Evolutionary conservation across 2,113 vertebrate species (phyloP), one percentile per base, ranked within the genome.

Genomic region (Aviceda subcristata): DNA sequence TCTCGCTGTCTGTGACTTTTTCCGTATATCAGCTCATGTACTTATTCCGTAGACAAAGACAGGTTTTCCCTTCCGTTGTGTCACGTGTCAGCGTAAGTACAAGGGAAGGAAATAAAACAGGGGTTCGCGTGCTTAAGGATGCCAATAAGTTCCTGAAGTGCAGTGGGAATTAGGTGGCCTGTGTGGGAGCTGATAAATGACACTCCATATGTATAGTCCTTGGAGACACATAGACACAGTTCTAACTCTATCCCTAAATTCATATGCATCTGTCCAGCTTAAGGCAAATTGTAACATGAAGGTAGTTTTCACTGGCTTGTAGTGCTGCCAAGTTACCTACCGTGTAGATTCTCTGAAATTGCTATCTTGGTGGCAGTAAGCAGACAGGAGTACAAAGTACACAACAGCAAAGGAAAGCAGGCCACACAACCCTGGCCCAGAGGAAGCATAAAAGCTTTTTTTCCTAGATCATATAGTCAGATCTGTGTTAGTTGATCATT

Each of bases 371-470:
- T 92, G 71, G 57, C 50, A 79, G 50, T 76, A 79, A 94, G 74
- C 77, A 91, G 93, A 27, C 77, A 82, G 30, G 90, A 77, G 85
- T 86, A 45, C n/a, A 95, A 94, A 96, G 90, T 81, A 89, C 78
- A 80, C 84, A 92, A 32, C 86, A 94, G 95, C 88, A 96, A 75
- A 88, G 80, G 71, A 89, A 96, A 93, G 94, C 68, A 88, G 97
- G 88, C 93, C 60, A 34, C 30, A 36, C 63, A 95, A 84, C 91
- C 92, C 24, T 46, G 90, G 80, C 59, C 93, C 92, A 88, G 75
- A 97, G 97, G 89, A 93, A 94, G 76, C n/a, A 94, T 96, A 96
- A 98, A 97, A 97, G 89, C 59, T 53, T 93, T 96, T 86, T 90
- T 85, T 86, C 84, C 69, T 74, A 86, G 76, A 94, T 97, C 78